Percentiles rank a stretch among this genome's conserved stretches.
Evolutionary conservation across 92 coral and sea anemone species (phyloP).

Genomic region (Porites cylindrica): DNA sequence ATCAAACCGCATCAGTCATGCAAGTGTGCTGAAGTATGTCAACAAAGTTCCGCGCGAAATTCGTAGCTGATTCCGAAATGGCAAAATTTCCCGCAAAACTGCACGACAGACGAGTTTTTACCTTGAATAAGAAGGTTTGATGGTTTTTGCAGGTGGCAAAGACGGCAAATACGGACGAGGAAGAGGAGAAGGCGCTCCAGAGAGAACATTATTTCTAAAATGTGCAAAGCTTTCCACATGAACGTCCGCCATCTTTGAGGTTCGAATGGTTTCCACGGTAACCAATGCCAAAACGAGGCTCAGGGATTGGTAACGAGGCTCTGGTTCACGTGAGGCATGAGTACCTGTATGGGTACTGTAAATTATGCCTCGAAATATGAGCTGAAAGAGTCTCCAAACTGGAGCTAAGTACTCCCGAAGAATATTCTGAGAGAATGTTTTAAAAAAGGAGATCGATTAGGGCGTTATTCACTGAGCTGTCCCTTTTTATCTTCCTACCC

Average conservation of each 20-base stretch:
- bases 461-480: no score
- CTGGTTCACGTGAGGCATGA: neutral
- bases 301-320: neutral
- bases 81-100: neutral
- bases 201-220: conserved; percentile 63
- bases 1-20: conserved; percentile 1
- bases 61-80: neutral
- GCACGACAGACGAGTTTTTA: neutral
- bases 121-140: conserved; percentile 94
- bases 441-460: no score
- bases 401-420: no score
- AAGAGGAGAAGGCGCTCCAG: conserved; percentile 94
- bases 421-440: no score
- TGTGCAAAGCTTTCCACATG: conserved; percentile 60
- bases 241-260: conserved; percentile 82
- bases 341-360: no score
- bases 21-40: neutral
- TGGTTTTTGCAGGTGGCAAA: conserved; percentile 89
- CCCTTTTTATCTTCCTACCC: no score
- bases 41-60: conserved; percentile 3
- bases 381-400: no score
- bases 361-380: no score
- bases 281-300: conserved; percentile 29
- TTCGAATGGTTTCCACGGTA: conserved; percentile 19
- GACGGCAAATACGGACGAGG: conserved; percentile 98